These are phyloP conservation scores for Chydorus sphaericus DNA, from an alignment of 2,888 invertebrate genomes.

Conservation along the genomic window DNA sequence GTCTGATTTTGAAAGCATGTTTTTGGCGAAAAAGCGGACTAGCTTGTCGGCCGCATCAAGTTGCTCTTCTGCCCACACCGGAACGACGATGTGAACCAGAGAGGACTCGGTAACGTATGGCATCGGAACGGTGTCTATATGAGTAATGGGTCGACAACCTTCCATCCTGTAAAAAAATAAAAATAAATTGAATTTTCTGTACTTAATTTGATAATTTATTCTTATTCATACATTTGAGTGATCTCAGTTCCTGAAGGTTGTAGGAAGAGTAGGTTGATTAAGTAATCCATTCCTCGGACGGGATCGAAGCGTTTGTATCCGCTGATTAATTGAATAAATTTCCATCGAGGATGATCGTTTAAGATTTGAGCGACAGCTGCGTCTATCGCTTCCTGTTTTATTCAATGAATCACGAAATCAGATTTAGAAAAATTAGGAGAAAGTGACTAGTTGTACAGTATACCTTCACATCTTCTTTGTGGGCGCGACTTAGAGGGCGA, in stretches of 20 bases:
- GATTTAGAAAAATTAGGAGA: background rate
- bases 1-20: conserved; percentile 58
- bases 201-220: background rate
- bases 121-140: conserved; percentile 74
- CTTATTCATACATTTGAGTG: conserved; percentile 35
- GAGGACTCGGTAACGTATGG: conserved; percentile 93
- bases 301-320: conserved; percentile 68
- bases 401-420: background rate
- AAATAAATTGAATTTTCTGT: background rate
- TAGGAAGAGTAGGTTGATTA: conserved; percentile 38
- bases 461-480: conserved; percentile 51
- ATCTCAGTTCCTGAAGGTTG: conserved; percentile 30
- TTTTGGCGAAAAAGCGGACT: conserved; percentile 52
- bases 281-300: conserved; percentile 70
- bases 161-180: conserved; percentile 42
- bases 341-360: conserved; percentile 35
- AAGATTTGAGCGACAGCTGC: conserved; percentile 36
- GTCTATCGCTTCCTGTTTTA: conserved; percentile 34
- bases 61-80: conserved; percentile 35
- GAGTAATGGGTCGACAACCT: conserved; percentile 67
- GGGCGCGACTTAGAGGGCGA: conserved; percentile 45
- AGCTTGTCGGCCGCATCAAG: conserved; percentile 39
- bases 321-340: conserved; percentile 42
- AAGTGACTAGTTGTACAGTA: conserved; percentile 14
- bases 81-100: conserved; percentile 59